A percentile compares a stretch with the other conserved stretches of the same genome.
Conservation (phyloP, 2,888 invertebrate genomes). For the Autographa gamma region DNA sequence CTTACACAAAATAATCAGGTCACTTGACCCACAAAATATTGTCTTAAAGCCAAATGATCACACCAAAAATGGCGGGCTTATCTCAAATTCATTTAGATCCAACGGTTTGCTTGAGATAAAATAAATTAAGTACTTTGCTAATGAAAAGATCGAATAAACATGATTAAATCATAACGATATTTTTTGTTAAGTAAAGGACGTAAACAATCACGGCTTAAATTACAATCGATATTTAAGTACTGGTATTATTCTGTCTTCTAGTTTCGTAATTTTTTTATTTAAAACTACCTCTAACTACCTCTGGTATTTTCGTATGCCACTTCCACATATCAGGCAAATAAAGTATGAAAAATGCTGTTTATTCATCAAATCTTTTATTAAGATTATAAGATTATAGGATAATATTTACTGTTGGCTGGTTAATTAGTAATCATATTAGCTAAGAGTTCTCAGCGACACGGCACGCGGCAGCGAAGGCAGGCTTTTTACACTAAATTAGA, state of each 20-base stretch:
- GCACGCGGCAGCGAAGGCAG: background rate
- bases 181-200: background rate
- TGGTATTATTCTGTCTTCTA: too few species aligned
- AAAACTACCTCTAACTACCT: too few species aligned
- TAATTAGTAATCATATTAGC: conserved; percentile 42
- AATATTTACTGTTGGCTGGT: conserved; percentile 31
- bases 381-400: background rate
- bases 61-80: conserved; percentile 21
- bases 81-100: conserved; percentile 42
- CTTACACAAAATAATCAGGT: conserved; percentile 6
- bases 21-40: conserved; percentile 11
- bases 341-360: background rate
- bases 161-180: background rate
- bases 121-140: conserved; percentile 20
- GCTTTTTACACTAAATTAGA: conserved; percentile 53
- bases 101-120: conserved; percentile 23
- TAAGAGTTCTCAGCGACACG: conserved; percentile 5
- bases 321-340: too few species aligned
- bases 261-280: too few species aligned
- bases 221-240: too few species aligned
- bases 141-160: conserved; percentile 11
- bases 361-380: background rate
- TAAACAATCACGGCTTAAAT: background rate
- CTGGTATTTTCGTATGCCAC: too few species aligned
- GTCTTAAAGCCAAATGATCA: conserved; percentile 17